Base-by-base conservation (phyloP, 2,797 vertebrate species). In the Pseudochromis fuscus region DNA sequence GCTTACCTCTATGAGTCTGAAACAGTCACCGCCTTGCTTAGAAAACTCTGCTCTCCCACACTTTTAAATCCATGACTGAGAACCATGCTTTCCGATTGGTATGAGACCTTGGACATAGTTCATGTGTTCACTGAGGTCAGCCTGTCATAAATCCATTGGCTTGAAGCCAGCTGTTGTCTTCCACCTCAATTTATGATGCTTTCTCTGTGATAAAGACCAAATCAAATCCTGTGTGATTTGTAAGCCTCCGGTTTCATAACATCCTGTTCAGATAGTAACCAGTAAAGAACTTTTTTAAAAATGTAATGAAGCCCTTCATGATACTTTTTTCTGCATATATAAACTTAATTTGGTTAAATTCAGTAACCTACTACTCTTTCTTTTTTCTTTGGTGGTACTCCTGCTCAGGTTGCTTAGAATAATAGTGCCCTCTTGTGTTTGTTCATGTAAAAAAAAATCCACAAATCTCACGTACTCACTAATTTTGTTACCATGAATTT, bases 131-230 rank as follows among this genome's bases (percentile, higher is more conserved):
- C 27, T 30, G 18, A 78, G 44, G n/a, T 62, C 61, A 67, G 11
- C 4, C 33, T 30, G 64, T 74, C 81, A 81, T 90, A 88, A 87
- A 90, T 60, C 27, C 1, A 59, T n/a, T 62, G 59, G 63, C 40
- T 55, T 11, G 21, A 37, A 31, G 73, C 24, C 48, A 66, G 24
- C 3, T 67, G 38, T 38, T 61, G 31, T 56, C 45, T 50, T 58
- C 53, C 18, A 19, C 35, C 19, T 61, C 15, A 33, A 77, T 77
- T 64, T 75, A 78, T 64, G 51, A 85, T 71, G 72, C 52, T 31
- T 56, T 31, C 44, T 37, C 3, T 7, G 66, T 60, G 56, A 88
- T 87, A 87, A 89, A 62, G 35, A 19, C 21, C 30, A 65, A 25
- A 31, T 58, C 27, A 70, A 56, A 21, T 1, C 13, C 38, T 8